Conservation (phyloP, 1,140 invertebrate species). For the Bombyx mori region DNA sequence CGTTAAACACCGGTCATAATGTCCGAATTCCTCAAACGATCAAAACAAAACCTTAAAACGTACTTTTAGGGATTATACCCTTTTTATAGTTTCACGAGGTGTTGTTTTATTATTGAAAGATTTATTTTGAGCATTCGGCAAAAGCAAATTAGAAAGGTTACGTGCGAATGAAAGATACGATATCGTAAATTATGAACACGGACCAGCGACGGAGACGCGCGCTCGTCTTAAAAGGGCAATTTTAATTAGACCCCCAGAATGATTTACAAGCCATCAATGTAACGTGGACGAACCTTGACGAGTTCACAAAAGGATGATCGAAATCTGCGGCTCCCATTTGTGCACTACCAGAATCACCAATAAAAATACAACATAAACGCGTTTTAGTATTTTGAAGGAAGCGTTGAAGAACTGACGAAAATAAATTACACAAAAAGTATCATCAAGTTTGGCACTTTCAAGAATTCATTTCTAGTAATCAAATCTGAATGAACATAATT, state of each 20-base stretch:
- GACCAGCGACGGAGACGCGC: constrained; percentile 32
- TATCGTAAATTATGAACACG: constrained; percentile 61
- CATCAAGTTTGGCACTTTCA: too few relatives aligned
- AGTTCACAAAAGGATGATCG: too few relatives aligned
- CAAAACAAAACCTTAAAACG: constrained; percentile 46
- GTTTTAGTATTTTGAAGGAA: too few relatives aligned
- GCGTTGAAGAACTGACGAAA: too few relatives aligned
- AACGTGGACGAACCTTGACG: constrained; percentile 31
- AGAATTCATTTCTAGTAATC: too few relatives aligned
- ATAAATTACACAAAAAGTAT: too few relatives aligned
- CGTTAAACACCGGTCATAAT: constrained; percentile 29
- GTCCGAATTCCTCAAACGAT: constrained; percentile 49
- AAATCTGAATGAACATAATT: too few relatives aligned
- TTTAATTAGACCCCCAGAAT: constrained; percentile 54
- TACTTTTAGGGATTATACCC: constrained; percentile 43
- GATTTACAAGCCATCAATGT: constrained; percentile 55
- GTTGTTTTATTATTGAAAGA: constrained; percentile 53
- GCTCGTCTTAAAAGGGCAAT: constrained; percentile 34
- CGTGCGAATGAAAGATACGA: constrained; percentile 38
- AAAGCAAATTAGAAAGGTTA: constrained; percentile 66
- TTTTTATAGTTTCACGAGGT: constrained; percentile 60
- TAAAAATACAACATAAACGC: too few relatives aligned
- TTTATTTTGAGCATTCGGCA: constrained; percentile 36
- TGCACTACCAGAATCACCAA: constrained; percentile 1
- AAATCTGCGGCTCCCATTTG: too few relatives aligned